phyloP scores from a whole-genome alignment of 35 echinoderm and acorn worm genomes.

The Anneissia japonica region DNA sequence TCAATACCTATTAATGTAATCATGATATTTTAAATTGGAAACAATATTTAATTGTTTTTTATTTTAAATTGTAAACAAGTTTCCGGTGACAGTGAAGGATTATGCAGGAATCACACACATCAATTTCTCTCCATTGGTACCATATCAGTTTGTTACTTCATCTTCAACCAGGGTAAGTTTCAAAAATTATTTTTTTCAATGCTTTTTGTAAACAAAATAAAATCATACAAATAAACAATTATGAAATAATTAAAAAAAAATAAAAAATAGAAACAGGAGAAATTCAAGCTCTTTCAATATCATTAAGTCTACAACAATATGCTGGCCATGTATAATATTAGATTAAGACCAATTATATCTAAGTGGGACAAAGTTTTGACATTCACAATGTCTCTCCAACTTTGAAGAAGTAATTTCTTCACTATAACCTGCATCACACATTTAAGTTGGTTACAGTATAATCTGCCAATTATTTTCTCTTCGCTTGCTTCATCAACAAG shows the following conservation, averaged over 20 bases:
- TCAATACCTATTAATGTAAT: too few relatives aligned
- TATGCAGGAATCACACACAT: constrained; percentile 76
- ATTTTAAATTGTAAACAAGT: too few relatives aligned
- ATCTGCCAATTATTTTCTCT: too few relatives aligned
- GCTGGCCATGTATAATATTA: background rate
- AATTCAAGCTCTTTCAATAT: background rate
- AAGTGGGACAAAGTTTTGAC: too few relatives aligned
- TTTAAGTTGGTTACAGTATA: background rate
- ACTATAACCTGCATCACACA: background rate
- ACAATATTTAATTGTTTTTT: too few relatives aligned
- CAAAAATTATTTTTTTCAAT: background rate
- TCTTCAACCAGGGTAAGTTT: constrained; percentile 70
- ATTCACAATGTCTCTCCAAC: too few relatives aligned
- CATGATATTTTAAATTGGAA: too few relatives aligned
- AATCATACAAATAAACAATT: background rate
- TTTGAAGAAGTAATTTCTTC: background rate
- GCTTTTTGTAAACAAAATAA: background rate
- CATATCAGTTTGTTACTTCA: constrained; percentile 81
- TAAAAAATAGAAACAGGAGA: background rate
- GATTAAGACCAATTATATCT: too few relatives aligned
- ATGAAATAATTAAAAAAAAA: background rate
- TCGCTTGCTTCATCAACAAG: too few relatives aligned
- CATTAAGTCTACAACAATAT: background rate
- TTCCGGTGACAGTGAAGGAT: constrained; percentile 97
- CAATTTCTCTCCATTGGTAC: constrained; percentile 71